Evolutionary conservation across 1,140 invertebrate species (phyloP).

Genomic region (Saccostrea echinata): DNA sequence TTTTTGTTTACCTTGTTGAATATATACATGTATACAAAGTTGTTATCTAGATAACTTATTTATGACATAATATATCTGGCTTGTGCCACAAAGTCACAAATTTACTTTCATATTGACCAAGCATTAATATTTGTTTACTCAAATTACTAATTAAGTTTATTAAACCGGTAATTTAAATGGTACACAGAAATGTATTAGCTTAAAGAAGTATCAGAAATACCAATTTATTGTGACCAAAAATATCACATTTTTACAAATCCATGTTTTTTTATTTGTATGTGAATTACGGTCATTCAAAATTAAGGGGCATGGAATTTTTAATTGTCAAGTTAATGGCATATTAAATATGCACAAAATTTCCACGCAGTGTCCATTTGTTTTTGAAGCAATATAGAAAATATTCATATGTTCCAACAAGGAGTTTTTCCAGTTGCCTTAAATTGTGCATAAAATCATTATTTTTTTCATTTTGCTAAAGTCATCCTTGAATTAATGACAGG

Average conservation of each 20-base stretch:
- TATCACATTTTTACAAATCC: neutral
- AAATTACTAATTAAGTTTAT: neutral
- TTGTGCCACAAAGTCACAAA: neutral
- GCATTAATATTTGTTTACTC: neutral
- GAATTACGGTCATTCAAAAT: neutral
- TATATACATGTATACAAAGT: neutral
- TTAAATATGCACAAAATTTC: neutral
- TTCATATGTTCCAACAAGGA: neutral
- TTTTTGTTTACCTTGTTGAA: conserved; percentile 13
- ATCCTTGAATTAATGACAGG: neutral
- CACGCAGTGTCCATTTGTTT: neutral
- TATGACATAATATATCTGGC: neutral
- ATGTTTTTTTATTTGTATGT: neutral
- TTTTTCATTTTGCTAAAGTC: neutral
- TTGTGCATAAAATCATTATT: neutral
- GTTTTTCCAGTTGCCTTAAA: conserved; percentile 1
- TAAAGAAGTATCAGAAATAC: neutral
- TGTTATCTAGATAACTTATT: conserved; percentile 6
- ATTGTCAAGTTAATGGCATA: conserved; percentile 8
- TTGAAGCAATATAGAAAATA: neutral
- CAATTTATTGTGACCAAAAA: neutral
- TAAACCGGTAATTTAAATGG: neutral
- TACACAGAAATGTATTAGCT: neutral
- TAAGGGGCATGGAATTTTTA: neutral
- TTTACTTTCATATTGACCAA: neutral